Conservation (phyloP, 1,140 invertebrate species). For the Hestina assimilis region DNA sequence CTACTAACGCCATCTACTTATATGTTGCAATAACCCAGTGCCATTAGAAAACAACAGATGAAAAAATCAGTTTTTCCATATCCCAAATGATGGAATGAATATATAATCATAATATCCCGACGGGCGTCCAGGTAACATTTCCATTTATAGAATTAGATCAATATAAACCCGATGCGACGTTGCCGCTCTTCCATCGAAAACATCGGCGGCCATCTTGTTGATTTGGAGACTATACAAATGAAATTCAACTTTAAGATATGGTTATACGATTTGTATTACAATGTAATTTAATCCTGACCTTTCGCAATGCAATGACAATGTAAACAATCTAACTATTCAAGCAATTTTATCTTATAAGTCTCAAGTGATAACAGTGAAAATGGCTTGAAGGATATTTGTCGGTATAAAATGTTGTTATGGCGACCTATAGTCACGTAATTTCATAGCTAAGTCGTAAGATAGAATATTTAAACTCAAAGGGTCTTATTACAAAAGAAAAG, state of each 20-base stretch:
- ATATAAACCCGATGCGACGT: conserved; percentile 39
- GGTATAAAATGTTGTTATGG: conserved; percentile 31
- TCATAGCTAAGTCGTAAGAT: neutral
- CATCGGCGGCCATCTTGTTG: conserved; percentile 26
- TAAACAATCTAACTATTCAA: conserved; percentile 29
- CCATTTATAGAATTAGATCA: conserved; percentile 50
- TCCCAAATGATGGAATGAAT: conserved; percentile 5
- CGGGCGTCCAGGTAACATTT: conserved; percentile 19
- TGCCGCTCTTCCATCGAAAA: conserved; percentile 45
- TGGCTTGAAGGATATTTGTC: conserved; percentile 18
- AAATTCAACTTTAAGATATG: conserved; percentile 12
- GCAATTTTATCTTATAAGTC: neutral
- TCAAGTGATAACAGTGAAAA: neutral
- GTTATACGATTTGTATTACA: neutral
- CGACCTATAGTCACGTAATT: conserved; percentile 31
- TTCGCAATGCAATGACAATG: conserved; percentile 24
- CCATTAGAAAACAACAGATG: neutral
- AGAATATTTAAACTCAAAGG: too few species aligned
- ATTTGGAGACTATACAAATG: neutral
- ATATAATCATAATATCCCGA: conserved; percentile 4
- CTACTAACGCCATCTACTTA: neutral
- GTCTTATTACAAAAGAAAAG: too few species aligned
- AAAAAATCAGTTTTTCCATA: conserved; percentile 7
- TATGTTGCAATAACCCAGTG: neutral
- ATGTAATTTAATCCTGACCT: neutral